These are phyloP conservation scores for Psammodynastes pulverulentus DNA, from an alignment of 2,113 vertebrate species.

Conservation along the genomic window DNA sequence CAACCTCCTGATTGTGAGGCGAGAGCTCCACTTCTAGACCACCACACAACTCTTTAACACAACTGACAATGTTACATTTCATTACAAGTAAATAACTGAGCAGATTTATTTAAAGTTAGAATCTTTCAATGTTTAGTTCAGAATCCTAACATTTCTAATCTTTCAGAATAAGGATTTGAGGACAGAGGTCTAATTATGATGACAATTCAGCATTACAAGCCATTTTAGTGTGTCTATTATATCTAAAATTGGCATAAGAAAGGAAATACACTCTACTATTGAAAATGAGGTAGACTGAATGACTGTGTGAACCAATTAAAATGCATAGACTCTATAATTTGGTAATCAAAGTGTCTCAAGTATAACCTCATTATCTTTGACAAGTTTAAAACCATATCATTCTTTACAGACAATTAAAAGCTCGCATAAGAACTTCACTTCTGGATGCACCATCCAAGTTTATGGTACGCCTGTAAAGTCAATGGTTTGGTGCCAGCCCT, in stretches of 20 bases:
- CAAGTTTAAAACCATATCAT: slow-evolving; percentile 36
- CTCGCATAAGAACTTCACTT: slow-evolving; percentile 14
- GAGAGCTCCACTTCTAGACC: too few species aligned
- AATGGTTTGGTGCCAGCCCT: background rate
- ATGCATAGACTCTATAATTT: slow-evolving; percentile 51
- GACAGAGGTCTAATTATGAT: background rate
- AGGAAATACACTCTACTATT: slow-evolving; percentile 62
- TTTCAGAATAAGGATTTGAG: background rate
- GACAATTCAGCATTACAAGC: background rate
- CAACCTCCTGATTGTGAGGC: too few species aligned
- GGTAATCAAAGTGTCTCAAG: slow-evolving; percentile 47
- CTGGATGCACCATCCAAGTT: background rate
- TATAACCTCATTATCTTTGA: slow-evolving; percentile 51
- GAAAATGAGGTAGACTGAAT: slow-evolving; percentile 48
- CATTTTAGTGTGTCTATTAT: background rate
- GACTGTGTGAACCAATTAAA: slow-evolving; percentile 48
- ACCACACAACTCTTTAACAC: background rate
- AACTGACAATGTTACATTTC: background rate
- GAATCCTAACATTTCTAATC: background rate
- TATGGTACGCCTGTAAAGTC: background rate
- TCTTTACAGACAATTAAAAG: slow-evolving; percentile 28
- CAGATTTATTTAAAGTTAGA: background rate
- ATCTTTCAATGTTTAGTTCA: background rate
- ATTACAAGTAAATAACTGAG: background rate
- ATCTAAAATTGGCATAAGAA: slow-evolving; percentile 24